Evolutionary conservation across 2,888 invertebrate species (phyloP).

Genomic region (Cosmia trapezina): DNA sequence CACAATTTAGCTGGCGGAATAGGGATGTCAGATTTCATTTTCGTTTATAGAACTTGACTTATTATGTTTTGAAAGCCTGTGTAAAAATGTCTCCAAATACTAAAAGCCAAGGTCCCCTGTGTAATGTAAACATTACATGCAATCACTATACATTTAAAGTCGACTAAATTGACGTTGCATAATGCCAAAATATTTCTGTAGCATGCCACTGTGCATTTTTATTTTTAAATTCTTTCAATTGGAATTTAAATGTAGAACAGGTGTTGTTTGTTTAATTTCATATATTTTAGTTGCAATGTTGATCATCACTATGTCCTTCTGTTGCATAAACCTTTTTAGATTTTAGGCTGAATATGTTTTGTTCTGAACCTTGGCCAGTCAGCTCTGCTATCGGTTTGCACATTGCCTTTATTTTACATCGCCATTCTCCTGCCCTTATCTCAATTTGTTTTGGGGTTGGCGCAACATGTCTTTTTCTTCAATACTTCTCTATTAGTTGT

Average conservation of each 20-base stretch:
- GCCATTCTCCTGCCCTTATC: too few relatives aligned
- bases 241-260: slow-evolving; percentile 33
- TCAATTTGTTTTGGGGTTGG: too few relatives aligned
- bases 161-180: slow-evolving; percentile 34
- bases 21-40: not conserved
- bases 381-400: not conserved
- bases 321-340: not conserved
- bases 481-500: too few relatives aligned
- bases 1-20: not conserved
- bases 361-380: not conserved
- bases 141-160: slow-evolving; percentile 36
- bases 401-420: not conserved
- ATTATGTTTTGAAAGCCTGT: slow-evolving; percentile 1
- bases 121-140: slow-evolving; percentile 40
- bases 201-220: slow-evolving; percentile 25
- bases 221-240: slow-evolving; percentile 11
- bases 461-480: too few relatives aligned
- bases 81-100: slow-evolving; percentile 19
- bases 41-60: not conserved
- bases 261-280: not conserved
- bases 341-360: not conserved
- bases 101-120: slow-evolving; percentile 30
- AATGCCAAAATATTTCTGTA: slow-evolving; percentile 37
- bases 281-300: not conserved
- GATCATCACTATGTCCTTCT: not conserved